A percentile compares a stretch with the other conserved stretches of the same genome.
These are phyloP conservation scores for Cephalopterus ornatus DNA, from an alignment of 2,113 vertebrate genomes.

Conservation along the genomic window DNA sequence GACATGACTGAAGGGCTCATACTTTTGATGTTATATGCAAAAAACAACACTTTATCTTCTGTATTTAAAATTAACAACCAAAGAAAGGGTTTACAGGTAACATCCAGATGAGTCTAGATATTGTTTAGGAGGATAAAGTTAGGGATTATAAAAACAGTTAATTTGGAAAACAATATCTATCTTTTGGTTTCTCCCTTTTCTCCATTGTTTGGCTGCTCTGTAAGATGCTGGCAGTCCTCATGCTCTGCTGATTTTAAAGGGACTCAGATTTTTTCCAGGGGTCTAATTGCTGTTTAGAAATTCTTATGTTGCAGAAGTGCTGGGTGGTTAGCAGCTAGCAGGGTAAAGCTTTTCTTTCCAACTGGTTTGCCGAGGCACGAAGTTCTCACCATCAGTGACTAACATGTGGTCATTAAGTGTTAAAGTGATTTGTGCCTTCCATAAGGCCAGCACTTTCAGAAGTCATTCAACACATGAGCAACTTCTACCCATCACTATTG, in stretches of 20 bases:
- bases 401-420: not conserved
- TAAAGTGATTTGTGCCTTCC: not conserved
- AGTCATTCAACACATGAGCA: not conserved
- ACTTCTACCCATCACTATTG: not conserved
- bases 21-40: not conserved
- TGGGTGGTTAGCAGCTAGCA: not conserved
- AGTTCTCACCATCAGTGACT: not conserved
- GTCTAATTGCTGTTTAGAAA: not conserved
- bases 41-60: not conserved
- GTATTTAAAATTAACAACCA: not conserved
- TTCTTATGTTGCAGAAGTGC: not conserved
- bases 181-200: not conserved
- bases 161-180: not conserved
- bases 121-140: not conserved
- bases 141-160: not conserved
- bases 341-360: not conserved
- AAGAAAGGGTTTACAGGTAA: not conserved
- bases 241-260: not conserved
- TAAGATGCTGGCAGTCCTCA: not conserved
- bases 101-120: not conserved
- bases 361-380: not conserved
- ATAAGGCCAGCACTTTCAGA: not conserved
- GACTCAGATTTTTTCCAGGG: not conserved
- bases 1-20: not conserved
- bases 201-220: not conserved